Percentiles rank a stretch among this genome's conserved stretches.
These are phyloP conservation scores for Sesia apiformis DNA, from an alignment of 2,888 invertebrate genomes.

Conservation along the genomic window DNA sequence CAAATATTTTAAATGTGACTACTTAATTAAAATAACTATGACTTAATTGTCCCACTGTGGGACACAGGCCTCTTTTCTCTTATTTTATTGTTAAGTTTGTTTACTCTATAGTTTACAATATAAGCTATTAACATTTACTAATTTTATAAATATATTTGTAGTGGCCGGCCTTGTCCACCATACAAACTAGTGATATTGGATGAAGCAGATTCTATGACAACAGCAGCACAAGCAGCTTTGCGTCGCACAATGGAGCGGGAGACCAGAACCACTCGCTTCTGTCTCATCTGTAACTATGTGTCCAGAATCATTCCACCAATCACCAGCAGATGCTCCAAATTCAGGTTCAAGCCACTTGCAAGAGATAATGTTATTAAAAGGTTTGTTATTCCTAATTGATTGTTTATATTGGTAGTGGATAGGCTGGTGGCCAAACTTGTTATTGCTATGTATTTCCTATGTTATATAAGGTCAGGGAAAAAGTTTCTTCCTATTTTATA, in stretches of 20 bases:
- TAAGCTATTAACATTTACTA: too few species aligned
- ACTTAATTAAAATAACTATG: too few species aligned
- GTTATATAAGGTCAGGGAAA: too few species aligned
- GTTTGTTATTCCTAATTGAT: conserved; percentile 18
- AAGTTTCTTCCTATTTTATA: too few species aligned
- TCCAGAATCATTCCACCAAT: conserved; percentile 98
- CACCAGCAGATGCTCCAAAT: conserved; percentile 98
- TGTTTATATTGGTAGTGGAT: too few species aligned
- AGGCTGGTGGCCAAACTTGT: too few species aligned
- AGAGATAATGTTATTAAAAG: conserved; percentile 79
- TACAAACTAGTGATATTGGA: conserved; percentile 98
- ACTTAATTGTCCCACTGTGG: too few species aligned
- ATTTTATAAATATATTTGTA: conserved; percentile 22
- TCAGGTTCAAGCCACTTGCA: conserved; percentile 94
- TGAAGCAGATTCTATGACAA: conserved; percentile 99
- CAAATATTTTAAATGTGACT: too few species aligned
- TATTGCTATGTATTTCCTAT: too few species aligned
- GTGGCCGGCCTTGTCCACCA: conserved; percentile 91
- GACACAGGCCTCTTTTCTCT: too few species aligned
- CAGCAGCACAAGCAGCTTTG: conserved; percentile 95
- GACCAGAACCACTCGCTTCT: conserved; percentile 95
- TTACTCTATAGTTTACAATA: too few species aligned
- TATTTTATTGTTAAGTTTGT: too few species aligned
- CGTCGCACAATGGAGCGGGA: conserved; percentile 98
- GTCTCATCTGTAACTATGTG: conserved; percentile 98